A percentile compares a stretch with the other conserved stretches of the same genome.
phyloP scores from a whole-genome alignment of 1,140 invertebrate genomes.

The Bombus vancouverensis region DNA sequence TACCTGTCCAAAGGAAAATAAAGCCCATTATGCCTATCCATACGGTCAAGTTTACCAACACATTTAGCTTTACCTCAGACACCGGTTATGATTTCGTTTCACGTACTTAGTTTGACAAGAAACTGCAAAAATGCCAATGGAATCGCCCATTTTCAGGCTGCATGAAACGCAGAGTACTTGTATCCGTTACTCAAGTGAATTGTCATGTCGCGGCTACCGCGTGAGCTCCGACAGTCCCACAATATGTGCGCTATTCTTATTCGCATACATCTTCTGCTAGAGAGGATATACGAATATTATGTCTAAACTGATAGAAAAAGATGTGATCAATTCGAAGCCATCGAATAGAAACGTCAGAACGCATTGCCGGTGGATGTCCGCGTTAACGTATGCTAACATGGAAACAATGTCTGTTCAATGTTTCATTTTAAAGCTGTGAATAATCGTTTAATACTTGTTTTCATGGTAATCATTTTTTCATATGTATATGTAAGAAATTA shows the following conservation, averaged over 20 bases:
- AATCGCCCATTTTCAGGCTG: constrained; percentile 45
- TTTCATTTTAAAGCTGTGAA: background rate
- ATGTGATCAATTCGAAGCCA: constrained; percentile 45
- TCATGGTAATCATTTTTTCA: background rate
- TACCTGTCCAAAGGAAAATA: constrained; percentile 12
- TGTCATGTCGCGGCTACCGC: constrained; percentile 32
- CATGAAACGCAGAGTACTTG: constrained; percentile 12
- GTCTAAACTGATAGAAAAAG: constrained; percentile 15
- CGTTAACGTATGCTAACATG: constrained; percentile 38
- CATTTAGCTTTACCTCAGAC: background rate
- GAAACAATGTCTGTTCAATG: background rate
- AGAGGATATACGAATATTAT: background rate
- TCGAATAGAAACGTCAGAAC: constrained; percentile 51
- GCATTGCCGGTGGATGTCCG: constrained; percentile 23
- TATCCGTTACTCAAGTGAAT: constrained; percentile 19
- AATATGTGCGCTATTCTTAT: background rate
- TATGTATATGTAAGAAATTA: constrained; percentile 17
- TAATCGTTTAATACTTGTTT: background rate
- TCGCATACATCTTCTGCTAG: background rate
- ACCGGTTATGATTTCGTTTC: constrained; percentile 22
- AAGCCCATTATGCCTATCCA: constrained; percentile 11
- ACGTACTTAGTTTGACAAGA: constrained; percentile 41
- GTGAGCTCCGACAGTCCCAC: background rate
- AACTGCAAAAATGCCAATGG: constrained; percentile 53
- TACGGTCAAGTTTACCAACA: constrained; percentile 39